Conservation (phyloP, 2,797 vertebrate genomes). For the Cetoscarus ocellatus region DNA sequence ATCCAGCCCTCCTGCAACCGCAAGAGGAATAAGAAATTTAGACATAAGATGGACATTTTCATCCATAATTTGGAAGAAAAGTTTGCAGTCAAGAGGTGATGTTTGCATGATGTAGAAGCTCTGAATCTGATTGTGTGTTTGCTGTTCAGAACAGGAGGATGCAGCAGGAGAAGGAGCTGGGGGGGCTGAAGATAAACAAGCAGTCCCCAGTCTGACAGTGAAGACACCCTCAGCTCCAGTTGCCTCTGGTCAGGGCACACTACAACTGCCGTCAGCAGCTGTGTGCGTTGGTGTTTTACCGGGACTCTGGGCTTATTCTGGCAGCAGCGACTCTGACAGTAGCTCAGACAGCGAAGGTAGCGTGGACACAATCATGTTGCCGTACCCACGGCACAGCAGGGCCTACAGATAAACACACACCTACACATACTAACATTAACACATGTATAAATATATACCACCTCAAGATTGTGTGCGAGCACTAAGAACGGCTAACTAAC, state of each 20-base stretch:
- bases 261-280: slow-evolving; percentile 93
- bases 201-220: slow-evolving; percentile 37
- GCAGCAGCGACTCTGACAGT: slow-evolving; percentile 98
- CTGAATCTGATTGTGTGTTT: slow-evolving; percentile 58
- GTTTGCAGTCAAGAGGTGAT: not conserved
- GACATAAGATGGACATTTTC: no score
- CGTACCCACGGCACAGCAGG: slow-evolving; percentile 80
- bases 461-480: slow-evolving; percentile 4
- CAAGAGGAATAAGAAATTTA: no score
- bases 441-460: slow-evolving; percentile 4
- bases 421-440: slow-evolving; percentile 10
- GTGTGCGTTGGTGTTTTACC: slow-evolving; percentile 97
- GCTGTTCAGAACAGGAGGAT: slow-evolving; percentile 79
- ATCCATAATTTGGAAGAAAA: not conserved
- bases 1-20: no score
- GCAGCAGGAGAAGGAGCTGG: slow-evolving; percentile 67
- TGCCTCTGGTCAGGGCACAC: slow-evolving; percentile 60
- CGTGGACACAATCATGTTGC: slow-evolving; percentile 92
- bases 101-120: not conserved
- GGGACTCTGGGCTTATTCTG: slow-evolving; percentile 93
- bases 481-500: slow-evolving; percentile 2
- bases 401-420: slow-evolving; percentile 80
- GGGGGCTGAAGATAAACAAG: slow-evolving; percentile 70
- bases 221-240: slow-evolving; percentile 52
- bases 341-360: slow-evolving; percentile 98